Evolutionary conservation across 2,888 invertebrate species (phyloP), one percentile per base, ranked within the genome.

Genomic region (Stenoptilia bipunctidactyla): DNA sequence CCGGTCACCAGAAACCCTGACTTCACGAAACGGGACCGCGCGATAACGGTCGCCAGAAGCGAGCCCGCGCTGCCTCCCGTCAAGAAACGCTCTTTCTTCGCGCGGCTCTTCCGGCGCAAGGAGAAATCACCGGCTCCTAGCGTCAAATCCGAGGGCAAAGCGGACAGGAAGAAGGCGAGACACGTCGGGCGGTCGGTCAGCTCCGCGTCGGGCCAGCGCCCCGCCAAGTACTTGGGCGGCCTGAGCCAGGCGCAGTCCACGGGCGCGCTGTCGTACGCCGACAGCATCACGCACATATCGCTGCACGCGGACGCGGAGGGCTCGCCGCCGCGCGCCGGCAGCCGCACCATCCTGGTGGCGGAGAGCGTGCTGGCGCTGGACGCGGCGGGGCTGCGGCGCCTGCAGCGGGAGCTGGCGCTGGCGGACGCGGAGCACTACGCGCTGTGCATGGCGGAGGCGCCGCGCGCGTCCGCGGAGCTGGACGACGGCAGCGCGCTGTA

Each of bases 401-500:
- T 85, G 1, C 83, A 73, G 37, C 83, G 83, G 30, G 87, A 88
- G 42, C 66, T 90, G 34, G 93, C 93, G 51, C 70, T 94, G 20
- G 94, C 94, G 0, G 94, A 94, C 51, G 94, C 93, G 1, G 95
- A 95, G 57, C 92, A 94, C 61, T 94, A 93, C 66, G 94, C 94
- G 25, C 68, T 95, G 43, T 95, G 95, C 53, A 94, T 93, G 55
- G 90, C 92, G 40, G 88, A 94, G 61, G 93, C 94, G 9, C 94
- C 94, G 1, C 91, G 90, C 61, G 94, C 94, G 13, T 94, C 94
- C 0, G 90, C 86, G 15, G 94, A 95, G 66, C 94, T 94, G 60
- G 95, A 95, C 50, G 95, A 95, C 55, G 90, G 90, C 58, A 93
- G 93, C 35, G 92, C 92, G 66, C 94, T 93, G 62, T 94, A 94